These are phyloP conservation scores for Pissodes strobi DNA, from an alignment of 1,140 invertebrate genomes.

Conservation along the genomic window DNA sequence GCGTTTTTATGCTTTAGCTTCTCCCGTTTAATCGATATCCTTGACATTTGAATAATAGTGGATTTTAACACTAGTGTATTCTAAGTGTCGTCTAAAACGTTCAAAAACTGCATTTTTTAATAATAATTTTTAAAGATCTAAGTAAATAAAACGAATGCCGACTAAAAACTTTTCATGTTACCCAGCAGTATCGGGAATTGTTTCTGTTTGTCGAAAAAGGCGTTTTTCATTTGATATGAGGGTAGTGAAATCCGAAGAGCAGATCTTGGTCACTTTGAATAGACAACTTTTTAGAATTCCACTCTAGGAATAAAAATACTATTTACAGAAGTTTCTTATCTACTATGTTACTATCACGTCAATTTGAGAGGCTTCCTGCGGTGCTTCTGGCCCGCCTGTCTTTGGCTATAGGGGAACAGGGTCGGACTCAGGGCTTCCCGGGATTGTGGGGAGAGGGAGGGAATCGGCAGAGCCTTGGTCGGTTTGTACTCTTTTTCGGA, in stretches of 20 bases:
- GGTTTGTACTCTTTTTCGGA: slow-evolving; percentile 61
- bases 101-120: no score
- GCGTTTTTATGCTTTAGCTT: no score
- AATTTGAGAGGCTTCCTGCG: slow-evolving; percentile 42
- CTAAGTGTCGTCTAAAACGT: no score
- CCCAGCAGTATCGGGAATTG: neutral
- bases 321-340: neutral
- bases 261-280: neutral
- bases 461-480: slow-evolving; percentile 61
- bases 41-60: no score
- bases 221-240: neutral
- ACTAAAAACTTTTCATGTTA: neutral
- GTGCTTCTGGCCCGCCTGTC: slow-evolving; percentile 33
- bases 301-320: slow-evolving; percentile 5
- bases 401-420: slow-evolving; percentile 40
- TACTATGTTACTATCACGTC: slow-evolving; percentile 43
- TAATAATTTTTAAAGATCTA: no score
- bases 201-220: no score
- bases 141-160: no score
- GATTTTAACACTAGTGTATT: no score
- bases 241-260: no score
- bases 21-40: no score
- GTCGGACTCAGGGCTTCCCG: slow-evolving; percentile 55
- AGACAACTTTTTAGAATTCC: neutral
- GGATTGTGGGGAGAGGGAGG: slow-evolving; percentile 55